Percentiles rank a stretch among this genome's conserved stretches.
phyloP scores from a whole-genome alignment of 2,888 invertebrate species.

The Bellardia bayeri region DNA sequence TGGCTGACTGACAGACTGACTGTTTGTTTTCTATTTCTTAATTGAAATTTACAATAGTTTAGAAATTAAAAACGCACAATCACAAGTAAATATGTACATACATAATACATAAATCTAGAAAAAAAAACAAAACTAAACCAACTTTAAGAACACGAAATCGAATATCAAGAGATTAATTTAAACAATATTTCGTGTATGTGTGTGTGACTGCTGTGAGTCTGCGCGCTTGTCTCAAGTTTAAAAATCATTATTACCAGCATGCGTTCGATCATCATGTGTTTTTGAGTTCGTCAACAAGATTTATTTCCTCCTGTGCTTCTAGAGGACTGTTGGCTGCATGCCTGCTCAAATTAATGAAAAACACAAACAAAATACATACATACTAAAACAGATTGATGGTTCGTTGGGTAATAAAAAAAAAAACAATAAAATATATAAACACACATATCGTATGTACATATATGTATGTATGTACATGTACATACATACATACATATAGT shows the following conservation, averaged over 20 bases:
- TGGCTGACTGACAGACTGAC: slow-evolving; percentile 6
- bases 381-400: slow-evolving; percentile 29
- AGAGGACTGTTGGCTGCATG: slow-evolving; percentile 41
- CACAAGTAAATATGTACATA: not conserved
- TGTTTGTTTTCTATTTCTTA: slow-evolving; percentile 48
- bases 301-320: slow-evolving; percentile 47
- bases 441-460: not conserved
- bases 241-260: slow-evolving; percentile 55
- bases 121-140: slow-evolving; percentile 11
- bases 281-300: slow-evolving; percentile 55
- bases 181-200: not conserved
- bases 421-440: too few relatives aligned
- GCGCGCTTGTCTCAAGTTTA: not conserved
- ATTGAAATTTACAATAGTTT: slow-evolving; percentile 52
- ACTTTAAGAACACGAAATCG: slow-evolving; percentile 22
- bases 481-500: not conserved
- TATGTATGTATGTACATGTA: not conserved
- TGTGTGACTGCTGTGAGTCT: not conserved
- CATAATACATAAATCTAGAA: not conserved
- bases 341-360: not conserved
- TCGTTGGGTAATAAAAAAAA: slow-evolving; percentile 27
- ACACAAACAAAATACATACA: not conserved
- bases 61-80: slow-evolving; percentile 47
- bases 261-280: slow-evolving; percentile 46
- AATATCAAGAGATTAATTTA: slow-evolving; percentile 59